phyloP scores from a whole-genome alignment of 64 coral and sea anemone species.

The Exaiptasia diaphana region DNA sequence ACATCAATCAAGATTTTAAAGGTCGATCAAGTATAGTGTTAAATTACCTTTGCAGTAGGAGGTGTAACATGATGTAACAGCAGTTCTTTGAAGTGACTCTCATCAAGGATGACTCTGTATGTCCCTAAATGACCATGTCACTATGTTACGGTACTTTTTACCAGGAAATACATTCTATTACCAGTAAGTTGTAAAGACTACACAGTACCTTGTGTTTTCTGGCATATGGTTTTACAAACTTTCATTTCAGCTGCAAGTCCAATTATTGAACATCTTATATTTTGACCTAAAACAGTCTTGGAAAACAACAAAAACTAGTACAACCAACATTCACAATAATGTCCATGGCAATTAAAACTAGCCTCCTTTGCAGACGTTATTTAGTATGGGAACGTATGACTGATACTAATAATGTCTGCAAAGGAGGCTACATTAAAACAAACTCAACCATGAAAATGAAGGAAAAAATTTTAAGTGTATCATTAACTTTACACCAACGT shows the following conservation, averaged over 20 bases:
- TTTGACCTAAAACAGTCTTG: conserved; percentile 71
- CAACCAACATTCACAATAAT: neutral
- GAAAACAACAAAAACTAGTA: neutral
- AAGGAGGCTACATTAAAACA: no score
- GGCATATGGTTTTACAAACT: conserved; percentile 79
- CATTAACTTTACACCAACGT: no score
- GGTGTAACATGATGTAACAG: conserved; percentile 71
- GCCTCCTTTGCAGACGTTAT: no score
- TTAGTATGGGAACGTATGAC: no score
- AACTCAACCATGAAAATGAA: no score
- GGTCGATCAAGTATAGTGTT: no score
- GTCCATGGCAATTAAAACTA: no score
- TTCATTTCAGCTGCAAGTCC: conserved; percentile 90
- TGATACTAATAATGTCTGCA: no score
- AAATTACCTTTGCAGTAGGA: conserved; percentile 38
- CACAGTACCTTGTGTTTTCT: conserved; percentile 73
- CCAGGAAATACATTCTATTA: neutral
- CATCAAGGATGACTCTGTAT: conserved; percentile 70
- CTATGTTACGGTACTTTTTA: neutral
- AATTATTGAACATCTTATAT: conserved; percentile 89
- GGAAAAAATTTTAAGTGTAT: no score
- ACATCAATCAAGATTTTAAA: no score
- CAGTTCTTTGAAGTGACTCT: conserved; percentile 66
- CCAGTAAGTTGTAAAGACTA: neutral
- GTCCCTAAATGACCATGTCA: no score